Base-by-base conservation (phyloP, 2,113 vertebrate species). In the Thunnus thynnus region DNA sequence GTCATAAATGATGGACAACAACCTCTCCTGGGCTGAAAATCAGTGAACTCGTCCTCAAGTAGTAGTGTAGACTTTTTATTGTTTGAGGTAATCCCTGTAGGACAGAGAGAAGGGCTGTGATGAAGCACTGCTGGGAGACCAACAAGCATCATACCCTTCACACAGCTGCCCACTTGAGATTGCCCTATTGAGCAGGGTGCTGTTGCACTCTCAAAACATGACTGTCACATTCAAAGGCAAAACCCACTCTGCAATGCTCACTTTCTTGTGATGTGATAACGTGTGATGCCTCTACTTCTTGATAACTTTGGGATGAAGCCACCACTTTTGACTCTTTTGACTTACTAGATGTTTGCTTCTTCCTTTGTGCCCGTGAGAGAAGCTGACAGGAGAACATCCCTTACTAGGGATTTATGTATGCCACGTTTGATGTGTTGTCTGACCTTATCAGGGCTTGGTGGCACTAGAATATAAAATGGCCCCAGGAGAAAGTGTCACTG, bases 361-460 rank as follows among this genome's bases (percentile, higher is more conserved):
- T 22, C 61, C 55, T 47, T 44, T 64, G 77, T 66, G 62, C 55
- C 63, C 13, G 1, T 6, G 75, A 57, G 72, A 44, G 32, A 73
- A 55, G 46, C 80, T 84, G 87, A 84, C 85, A 56, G 82, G 58
- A 83, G 85, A 88, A 65, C 77, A 61, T 78, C 30, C 62, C 72
- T 63, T 79, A 65, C 81, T 75, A 44, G 79, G 71, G 84, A 85
- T 89, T 84, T 79, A 78, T 82, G 71, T 72, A 54, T 17, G 54
- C 47, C 60, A 79, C 17, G 51, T 91, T 74, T 82, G 86, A 83
- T 76, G 60, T 79, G 54, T 84, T 84, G 76, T 82, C 64, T 86
- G 86, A 88, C 89, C 84, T 85, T 82, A 82, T 82, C 67, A 9
- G 48, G 56, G 60, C 78, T 44, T 3, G 61, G 76, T 77, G 78